A percentile compares a stretch with the other conserved stretches of the same genome.
Evolutionary conservation across 2,113 vertebrate species (phyloP).

Genomic region (Hemiprocne comata): DNA sequence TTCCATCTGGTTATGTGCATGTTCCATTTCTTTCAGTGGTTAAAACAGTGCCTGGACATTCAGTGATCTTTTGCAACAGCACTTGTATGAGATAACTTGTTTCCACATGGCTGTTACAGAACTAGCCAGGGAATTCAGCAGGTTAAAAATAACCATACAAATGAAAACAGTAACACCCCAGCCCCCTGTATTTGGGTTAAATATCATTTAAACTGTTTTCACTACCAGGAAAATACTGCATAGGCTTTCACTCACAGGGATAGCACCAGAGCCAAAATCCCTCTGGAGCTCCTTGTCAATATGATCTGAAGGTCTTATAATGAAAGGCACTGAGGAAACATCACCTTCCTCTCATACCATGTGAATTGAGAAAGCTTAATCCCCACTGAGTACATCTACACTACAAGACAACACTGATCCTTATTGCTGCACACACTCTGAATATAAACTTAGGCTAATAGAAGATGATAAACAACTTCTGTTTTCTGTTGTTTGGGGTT

Average conservation of each 20-base stretch:
- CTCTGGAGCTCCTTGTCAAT: not conserved
- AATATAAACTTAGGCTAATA: not conserved
- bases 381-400: not conserved
- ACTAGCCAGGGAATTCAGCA: not conserved
- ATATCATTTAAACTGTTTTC: not conserved
- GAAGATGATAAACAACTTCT: not conserved
- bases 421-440: not conserved
- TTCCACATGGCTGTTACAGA: not conserved
- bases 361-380: not conserved
- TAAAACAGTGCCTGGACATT: not conserved
- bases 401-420: not conserved
- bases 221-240: not conserved
- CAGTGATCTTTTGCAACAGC: not conserved
- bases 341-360: not conserved
- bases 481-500: not conserved
- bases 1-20: not conserved
- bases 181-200: not conserved
- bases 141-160: conserved; percentile 25
- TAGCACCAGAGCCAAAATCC: not conserved
- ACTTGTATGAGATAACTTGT: not conserved
- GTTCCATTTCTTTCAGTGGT: not conserved
- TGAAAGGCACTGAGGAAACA: not conserved
- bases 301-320: not conserved
- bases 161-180: not conserved
- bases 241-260: not conserved